Base-by-base conservation (phyloP, 2,888 invertebrate genomes). In the Phanerotoma sp. region DNA sequence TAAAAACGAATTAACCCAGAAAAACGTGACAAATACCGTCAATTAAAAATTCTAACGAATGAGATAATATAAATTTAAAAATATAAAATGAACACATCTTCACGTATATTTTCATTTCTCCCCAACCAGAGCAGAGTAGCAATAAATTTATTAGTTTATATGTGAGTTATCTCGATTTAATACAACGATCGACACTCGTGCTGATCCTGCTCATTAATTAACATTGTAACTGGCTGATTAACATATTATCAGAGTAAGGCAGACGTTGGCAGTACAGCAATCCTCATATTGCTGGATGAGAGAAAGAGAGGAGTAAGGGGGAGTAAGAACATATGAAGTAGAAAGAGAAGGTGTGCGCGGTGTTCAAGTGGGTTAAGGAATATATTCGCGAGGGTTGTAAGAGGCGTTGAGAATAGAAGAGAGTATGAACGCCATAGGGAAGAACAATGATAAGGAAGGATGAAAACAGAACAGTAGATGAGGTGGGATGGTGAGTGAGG, bases 241-340 rank as follows among this genome's bases (percentile, higher is more conserved):
- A 66, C 72, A 71, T 72, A 70, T 70, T 70, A 70, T 72, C 72
- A 68, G 63, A 49, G 61, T 57, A 61, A 67, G 63, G 60, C 69
- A 70, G 69, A 55, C 66, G 52, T 21, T 45, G 33, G 40, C 11
- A 25, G 48, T 46, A 47, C 52, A 56, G 56, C 53, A n/a, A n/a
- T n/a, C n/a, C n/a, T n/a, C n/a, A n/a, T n/a, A n/a, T n/a, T n/a
- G 20, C 30, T n/a, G 15, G 15, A 22, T 15, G 33, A 35, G 32
- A 32, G 20, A 32, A 28, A 32, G 47, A 33, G 25, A 53, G 62
- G 53, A 46, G 56, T 48, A 47, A 57, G 61, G 61, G 59, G 30
- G 28, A 33, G 45, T 16, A 45, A 15, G 15, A 44, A 15, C 21
- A 37, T n/a, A n/a, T 13, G 16, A 13, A 10, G 37, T n/a, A n/a